phyloP scores from a whole-genome alignment of 2,113 vertebrate species.

The Xerus inauris region DNA sequence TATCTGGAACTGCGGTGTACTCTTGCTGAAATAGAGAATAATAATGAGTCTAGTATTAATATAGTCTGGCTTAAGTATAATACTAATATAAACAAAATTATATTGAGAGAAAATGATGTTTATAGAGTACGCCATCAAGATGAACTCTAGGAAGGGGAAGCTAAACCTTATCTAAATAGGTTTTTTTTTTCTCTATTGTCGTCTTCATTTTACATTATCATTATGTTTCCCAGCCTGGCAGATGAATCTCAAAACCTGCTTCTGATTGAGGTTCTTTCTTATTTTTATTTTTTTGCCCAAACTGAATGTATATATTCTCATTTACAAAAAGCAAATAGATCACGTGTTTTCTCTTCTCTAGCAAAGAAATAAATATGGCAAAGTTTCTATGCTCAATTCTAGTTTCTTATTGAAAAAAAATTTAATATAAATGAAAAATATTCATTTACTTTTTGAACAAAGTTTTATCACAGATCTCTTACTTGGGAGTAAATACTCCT shows the following conservation, averaged over 20 bases:
- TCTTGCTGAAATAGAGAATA: slow-evolving; percentile 70
- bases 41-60: slow-evolving; percentile 77
- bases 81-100: slow-evolving; percentile 79
- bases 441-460: slow-evolving; percentile 67
- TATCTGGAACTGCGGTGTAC: slow-evolving; percentile 50
- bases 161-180: slow-evolving; percentile 74
- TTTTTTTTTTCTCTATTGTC: slow-evolving; percentile 13
- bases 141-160: slow-evolving; percentile 66
- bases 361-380: slow-evolving; percentile 47
- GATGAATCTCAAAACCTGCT: slow-evolving; percentile 68
- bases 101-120: slow-evolving; percentile 79
- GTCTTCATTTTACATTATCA: slow-evolving; percentile 64
- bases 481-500: slow-evolving; percentile 81
- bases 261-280: slow-evolving; percentile 34
- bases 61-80: slow-evolving; percentile 77
- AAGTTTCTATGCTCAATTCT: slow-evolving; percentile 43
- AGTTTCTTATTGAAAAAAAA: slow-evolving; percentile 68
- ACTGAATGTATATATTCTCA: slow-evolving; percentile 54
- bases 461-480: slow-evolving; percentile 66
- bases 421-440: slow-evolving; percentile 63
- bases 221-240: slow-evolving; percentile 57
- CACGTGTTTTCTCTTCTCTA: slow-evolving; percentile 48
- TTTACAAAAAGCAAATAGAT: slow-evolving; percentile 56
- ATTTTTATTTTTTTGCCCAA: neutral
- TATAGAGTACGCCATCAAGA: slow-evolving; percentile 65